A percentile compares a stretch with the other conserved stretches of the same genome.
Conservation (phyloP, 1,140 invertebrate species). For the Phortica variegata region DNA sequence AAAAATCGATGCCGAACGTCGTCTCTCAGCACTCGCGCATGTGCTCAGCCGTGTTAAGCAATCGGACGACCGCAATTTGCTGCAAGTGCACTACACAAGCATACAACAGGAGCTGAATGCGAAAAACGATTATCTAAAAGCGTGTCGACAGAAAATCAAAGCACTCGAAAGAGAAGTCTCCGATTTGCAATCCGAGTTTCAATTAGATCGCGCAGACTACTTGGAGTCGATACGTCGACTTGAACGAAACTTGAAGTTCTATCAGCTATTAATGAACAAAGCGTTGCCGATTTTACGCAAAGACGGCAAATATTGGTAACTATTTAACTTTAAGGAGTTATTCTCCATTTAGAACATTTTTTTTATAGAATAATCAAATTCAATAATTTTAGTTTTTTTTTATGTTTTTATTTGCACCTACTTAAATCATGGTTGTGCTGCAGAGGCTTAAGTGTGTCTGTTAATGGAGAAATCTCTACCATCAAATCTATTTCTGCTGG, state of each 20-base stretch:
- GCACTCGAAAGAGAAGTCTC: constrained; percentile 71
- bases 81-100: constrained; percentile 70
- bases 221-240: constrained; percentile 80
- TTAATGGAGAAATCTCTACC: too few species aligned
- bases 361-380: too few species aligned
- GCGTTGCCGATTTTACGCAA: constrained; percentile 71
- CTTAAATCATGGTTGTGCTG: too few species aligned
- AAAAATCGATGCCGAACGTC: constrained; percentile 69
- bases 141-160: constrained; percentile 66
- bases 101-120: constrained; percentile 75
- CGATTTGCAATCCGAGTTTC: constrained; percentile 83
- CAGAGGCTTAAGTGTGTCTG: too few species aligned
- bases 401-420: too few species aligned
- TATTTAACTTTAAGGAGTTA: too few species aligned
- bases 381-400: too few species aligned
- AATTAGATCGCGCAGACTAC: constrained; percentile 80
- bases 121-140: constrained; percentile 71
- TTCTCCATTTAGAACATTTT: too few species aligned
- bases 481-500: too few species aligned
- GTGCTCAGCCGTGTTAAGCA: constrained; percentile 72
- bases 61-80: constrained; percentile 62
- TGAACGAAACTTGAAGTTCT: constrained; percentile 71
- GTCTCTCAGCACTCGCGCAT: constrained; percentile 66
- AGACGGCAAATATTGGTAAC: constrained; percentile 74
- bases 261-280: constrained; percentile 71